Conservation (phyloP, 2,113 vertebrate species). For the Tichodroma muraria region DNA sequence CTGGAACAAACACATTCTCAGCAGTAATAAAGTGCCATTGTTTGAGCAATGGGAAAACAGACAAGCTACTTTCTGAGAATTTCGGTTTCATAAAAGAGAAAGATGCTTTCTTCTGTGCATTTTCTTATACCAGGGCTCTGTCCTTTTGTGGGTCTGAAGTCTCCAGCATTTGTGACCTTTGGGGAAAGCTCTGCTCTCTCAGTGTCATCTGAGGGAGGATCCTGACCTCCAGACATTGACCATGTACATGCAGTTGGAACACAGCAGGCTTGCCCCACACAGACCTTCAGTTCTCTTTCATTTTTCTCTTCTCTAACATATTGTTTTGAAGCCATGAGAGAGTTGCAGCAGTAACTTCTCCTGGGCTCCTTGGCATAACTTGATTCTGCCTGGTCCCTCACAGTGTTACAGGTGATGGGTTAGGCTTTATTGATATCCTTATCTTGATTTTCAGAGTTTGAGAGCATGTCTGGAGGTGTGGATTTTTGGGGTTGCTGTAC, state of each 20-base stretch:
- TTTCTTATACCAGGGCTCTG: background rate
- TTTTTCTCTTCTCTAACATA: background rate
- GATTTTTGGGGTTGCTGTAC: background rate
- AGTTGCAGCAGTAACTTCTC: background rate
- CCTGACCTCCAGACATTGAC: background rate
- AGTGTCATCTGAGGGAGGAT: background rate
- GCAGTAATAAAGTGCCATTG: background rate
- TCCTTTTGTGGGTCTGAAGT: background rate
- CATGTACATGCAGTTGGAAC: accelerated
- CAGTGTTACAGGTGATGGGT: background rate
- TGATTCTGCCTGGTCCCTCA: background rate
- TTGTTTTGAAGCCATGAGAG: background rate
- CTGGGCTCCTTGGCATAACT: background rate
- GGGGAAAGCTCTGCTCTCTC: background rate
- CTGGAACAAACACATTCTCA: background rate
- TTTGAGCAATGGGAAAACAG: background rate
- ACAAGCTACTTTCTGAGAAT: background rate
- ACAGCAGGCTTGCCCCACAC: background rate
- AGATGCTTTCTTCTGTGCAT: background rate
- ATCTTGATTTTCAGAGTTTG: background rate
- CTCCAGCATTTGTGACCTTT: background rate
- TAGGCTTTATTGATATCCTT: background rate
- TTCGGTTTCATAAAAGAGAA: background rate
- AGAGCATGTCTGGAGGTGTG: background rate
- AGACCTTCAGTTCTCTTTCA: background rate